These are phyloP conservation scores for Glossosoma conforme DNA, from an alignment of 1,140 invertebrate genomes.

Conservation along the genomic window DNA sequence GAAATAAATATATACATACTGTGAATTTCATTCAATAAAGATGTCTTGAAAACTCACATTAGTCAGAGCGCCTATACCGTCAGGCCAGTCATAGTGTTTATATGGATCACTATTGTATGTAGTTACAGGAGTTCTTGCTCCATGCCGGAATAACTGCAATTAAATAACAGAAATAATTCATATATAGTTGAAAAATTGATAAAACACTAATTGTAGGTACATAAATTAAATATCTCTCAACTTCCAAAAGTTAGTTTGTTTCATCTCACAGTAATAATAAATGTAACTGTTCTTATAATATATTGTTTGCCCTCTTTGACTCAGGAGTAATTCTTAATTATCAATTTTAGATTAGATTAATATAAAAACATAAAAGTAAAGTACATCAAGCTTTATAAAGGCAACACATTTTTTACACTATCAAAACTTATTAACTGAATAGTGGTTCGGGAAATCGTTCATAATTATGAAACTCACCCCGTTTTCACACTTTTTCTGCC, in stretches of 20 bases:
- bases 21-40: neutral
- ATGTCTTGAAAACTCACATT: slow-evolving; percentile 52
- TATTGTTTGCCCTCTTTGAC: too few relatives aligned
- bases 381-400: too few relatives aligned
- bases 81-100: slow-evolving; percentile 61
- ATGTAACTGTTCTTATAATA: slow-evolving; percentile 31
- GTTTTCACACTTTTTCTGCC: too few relatives aligned
- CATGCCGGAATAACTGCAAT: slow-evolving; percentile 68
- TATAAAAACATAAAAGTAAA: too few relatives aligned
- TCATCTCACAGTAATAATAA: slow-evolving; percentile 36
- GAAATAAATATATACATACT: too few relatives aligned
- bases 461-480: too few relatives aligned
- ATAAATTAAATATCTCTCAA: too few relatives aligned
- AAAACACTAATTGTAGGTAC: neutral
- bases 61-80: slow-evolving; percentile 65
- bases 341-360: too few relatives aligned
- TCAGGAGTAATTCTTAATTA: too few relatives aligned
- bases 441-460: too few relatives aligned
- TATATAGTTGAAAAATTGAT: neutral
- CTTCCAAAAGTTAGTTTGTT: neutral
- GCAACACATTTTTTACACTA: too few relatives aligned
- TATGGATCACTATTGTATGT: slow-evolving; percentile 69
- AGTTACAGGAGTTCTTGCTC: slow-evolving; percentile 63
- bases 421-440: too few relatives aligned
- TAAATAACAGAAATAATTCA: slow-evolving; percentile 2